phyloP scores from a whole-genome alignment of 2,797 vertebrate genomes.

The Apodemus agrarius region DNA sequence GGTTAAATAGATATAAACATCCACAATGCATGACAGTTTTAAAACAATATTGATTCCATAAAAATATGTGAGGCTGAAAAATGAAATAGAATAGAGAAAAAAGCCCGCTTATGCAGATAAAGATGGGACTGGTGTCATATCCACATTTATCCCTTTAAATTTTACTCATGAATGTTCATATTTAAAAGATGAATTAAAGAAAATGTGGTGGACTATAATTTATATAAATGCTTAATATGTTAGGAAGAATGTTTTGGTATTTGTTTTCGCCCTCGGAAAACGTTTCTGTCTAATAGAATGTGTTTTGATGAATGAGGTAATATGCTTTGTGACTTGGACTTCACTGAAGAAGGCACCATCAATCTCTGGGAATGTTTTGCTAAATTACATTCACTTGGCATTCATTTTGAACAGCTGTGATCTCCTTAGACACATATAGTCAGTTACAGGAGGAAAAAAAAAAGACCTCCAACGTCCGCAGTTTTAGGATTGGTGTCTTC shows the following conservation, averaged over 20 bases:
- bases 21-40: not conserved
- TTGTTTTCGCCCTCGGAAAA: constrained; percentile 54
- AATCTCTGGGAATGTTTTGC: constrained; percentile 34
- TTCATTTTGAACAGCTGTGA: constrained; percentile 35
- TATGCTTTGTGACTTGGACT: constrained; percentile 43
- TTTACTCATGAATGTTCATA: constrained; percentile 19
- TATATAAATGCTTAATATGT: constrained; percentile 47
- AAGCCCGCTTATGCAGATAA: not conserved
- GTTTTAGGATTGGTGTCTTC: not conserved
- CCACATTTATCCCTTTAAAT: not conserved
- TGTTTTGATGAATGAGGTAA: constrained; percentile 67
- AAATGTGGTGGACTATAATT: constrained; percentile 31
- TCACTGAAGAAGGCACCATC: constrained; percentile 50
- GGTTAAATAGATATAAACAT: not conserved
- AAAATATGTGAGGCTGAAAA: not conserved
- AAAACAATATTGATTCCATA: not conserved
- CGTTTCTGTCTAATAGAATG: constrained; percentile 13
- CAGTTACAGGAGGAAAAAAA: not conserved
- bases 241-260: constrained; percentile 48
- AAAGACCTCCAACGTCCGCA: not conserved
- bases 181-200: constrained; percentile 41
- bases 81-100: not conserved
- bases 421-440: not conserved
- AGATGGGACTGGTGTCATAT: not conserved
- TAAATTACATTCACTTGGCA: constrained; percentile 45